These are phyloP conservation scores for Prolemur simus DNA, from an alignment of 2,113 vertebrate species.

Conservation along the genomic window DNA sequence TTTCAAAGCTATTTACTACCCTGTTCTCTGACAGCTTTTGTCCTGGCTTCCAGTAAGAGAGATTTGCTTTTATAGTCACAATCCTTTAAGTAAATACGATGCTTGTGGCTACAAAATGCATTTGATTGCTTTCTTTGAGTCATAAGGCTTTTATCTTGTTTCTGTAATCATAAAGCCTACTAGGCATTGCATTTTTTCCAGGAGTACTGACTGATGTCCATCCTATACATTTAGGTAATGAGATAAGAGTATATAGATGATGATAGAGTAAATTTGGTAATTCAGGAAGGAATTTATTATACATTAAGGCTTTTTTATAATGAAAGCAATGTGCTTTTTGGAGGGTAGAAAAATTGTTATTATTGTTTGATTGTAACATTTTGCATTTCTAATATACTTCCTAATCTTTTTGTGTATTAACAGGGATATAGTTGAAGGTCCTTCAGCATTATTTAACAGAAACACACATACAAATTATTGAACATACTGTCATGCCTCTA, in stretches of 20 bases:
- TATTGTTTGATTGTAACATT: constrained; percentile 28
- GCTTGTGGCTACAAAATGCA: constrained; percentile 79
- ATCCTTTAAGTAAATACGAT: constrained; percentile 83
- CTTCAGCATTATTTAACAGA: constrained; percentile 29
- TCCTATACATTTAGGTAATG: constrained; percentile 67
- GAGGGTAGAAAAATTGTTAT: constrained; percentile 38
- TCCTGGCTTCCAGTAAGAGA: constrained; percentile 81
- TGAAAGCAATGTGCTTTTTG: not conserved
- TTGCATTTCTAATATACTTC: constrained; percentile 48
- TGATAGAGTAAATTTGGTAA: constrained; percentile 56
- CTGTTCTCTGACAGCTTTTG: constrained; percentile 81
- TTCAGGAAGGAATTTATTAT: constrained; percentile 53
- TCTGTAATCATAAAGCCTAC: constrained; percentile 78
- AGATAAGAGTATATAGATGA: constrained; percentile 66
- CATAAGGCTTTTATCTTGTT: constrained; percentile 82
- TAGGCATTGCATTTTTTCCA: constrained; percentile 72
- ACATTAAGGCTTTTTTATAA: constrained; percentile 50
- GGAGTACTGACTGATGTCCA: constrained; percentile 67
- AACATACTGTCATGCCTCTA: not conserved
- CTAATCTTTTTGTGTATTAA: not conserved
- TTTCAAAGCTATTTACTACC: constrained; percentile 85
- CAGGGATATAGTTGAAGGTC: not conserved
- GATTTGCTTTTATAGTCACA: constrained; percentile 81
- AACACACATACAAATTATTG: not conserved
- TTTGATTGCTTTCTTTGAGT: constrained; percentile 81